phyloP scores from a whole-genome alignment of 2,797 vertebrate genomes.

The Peromyscus eremicus region DNA sequence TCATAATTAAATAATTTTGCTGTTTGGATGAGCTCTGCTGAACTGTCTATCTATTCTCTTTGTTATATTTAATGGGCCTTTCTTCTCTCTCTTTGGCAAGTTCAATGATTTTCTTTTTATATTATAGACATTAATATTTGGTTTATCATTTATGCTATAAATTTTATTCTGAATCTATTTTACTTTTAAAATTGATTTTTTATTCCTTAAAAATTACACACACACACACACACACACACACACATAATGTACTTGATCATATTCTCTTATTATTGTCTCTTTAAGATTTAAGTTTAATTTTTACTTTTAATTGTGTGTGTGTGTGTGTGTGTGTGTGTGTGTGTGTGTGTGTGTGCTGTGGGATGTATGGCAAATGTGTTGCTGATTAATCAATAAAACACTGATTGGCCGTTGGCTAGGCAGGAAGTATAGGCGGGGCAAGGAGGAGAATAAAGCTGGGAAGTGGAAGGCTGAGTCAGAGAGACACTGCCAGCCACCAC shows the following conservation, averaged over 20 bases:
- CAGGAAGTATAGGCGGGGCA: too few relatives aligned
- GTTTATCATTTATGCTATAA: not conserved
- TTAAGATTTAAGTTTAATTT: not conserved
- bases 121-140: not conserved
- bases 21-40: slow-evolving; percentile 22
- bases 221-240: not conserved
- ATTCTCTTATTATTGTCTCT: not conserved
- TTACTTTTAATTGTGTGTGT: not conserved
- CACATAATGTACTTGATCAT: not conserved
- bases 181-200: not conserved
- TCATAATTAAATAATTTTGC: slow-evolving; percentile 44
- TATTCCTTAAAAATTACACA: not conserved
- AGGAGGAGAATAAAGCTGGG: too few relatives aligned
- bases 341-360: not conserved
- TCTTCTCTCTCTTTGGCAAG: not conserved
- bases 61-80: not conserved
- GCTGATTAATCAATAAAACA: too few relatives aligned
- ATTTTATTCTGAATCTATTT: not conserved
- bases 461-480: too few relatives aligned
- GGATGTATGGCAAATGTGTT: too few relatives aligned
- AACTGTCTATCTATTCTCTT: not conserved
- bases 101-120: not conserved
- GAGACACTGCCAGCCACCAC: too few relatives aligned
- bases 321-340: not conserved
- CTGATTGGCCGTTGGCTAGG: too few relatives aligned